Percentiles rank a stretch among this genome's conserved stretches.
phyloP scores from a whole-genome alignment of 2,888 invertebrate species.

The Dryobotodes eremita region DNA sequence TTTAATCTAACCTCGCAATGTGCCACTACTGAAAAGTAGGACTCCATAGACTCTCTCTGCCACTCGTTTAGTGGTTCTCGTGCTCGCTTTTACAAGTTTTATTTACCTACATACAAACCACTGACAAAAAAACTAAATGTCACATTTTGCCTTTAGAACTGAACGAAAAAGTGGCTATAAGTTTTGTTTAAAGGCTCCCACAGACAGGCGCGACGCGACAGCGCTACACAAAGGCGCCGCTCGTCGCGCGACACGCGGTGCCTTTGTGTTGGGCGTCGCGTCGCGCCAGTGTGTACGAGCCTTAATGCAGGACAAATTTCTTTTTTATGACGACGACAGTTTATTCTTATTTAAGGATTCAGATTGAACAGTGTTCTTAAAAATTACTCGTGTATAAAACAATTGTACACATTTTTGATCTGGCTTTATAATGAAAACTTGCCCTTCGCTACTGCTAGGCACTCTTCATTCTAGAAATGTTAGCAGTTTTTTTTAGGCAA shows the following conservation, averaged over 20 bases:
- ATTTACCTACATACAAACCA: neutral
- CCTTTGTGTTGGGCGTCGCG: no score
- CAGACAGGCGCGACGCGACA: no score
- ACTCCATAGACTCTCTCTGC: neutral
- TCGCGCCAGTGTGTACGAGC: no score
- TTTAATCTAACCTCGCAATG: conserved; percentile 18
- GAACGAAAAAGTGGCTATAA: conserved; percentile 1
- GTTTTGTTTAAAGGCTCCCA: no score
- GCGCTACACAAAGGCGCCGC: no score
- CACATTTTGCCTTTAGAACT: neutral
- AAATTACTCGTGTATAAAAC: neutral
- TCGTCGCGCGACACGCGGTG: no score
- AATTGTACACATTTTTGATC: no score
- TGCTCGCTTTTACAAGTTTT: neutral
- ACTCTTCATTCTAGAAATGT: neutral
- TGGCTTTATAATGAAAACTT: neutral
- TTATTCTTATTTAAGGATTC: no score
- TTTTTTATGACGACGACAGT: no score
- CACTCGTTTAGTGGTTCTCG: neutral
- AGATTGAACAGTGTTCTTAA: no score
- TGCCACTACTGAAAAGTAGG: neutral
- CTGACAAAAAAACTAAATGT: conserved; percentile 1
- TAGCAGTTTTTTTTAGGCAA: neutral
- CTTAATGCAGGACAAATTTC: neutral
- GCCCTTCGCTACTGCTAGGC: neutral